phyloP scores from a whole-genome alignment of 2,113 vertebrate species.

The Syngnathus floridae region DNA sequence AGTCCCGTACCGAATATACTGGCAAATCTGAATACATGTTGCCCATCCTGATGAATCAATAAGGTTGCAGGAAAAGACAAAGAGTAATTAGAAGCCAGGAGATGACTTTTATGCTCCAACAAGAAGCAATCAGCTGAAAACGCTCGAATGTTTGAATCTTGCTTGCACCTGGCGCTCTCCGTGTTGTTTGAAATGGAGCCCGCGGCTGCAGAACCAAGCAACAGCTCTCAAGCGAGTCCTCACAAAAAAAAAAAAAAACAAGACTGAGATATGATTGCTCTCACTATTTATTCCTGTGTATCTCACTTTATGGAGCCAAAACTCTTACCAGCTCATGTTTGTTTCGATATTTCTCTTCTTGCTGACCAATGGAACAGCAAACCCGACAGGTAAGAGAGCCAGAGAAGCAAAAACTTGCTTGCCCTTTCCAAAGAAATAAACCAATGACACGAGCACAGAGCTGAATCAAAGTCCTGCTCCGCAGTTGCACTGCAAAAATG shows the following conservation, averaged over 20 bases:
- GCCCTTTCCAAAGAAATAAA: neutral
- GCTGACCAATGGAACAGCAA: conserved; percentile 96
- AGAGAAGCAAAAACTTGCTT: conserved; percentile 8
- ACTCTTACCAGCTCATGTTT: conserved; percentile 70
- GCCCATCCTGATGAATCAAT: neutral
- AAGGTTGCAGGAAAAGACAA: conserved; percentile 21
- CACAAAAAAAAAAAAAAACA: conserved; percentile 7
- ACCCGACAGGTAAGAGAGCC: conserved; percentile 93
- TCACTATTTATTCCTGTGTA: conserved; percentile 25
- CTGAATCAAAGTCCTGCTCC: neutral
- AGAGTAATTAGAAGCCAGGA: conserved; percentile 48
- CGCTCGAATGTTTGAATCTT: conserved; percentile 41
- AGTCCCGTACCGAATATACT: neutral
- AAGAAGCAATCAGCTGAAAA: conserved; percentile 52
- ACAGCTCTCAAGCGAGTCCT: neutral
- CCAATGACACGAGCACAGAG: no score
- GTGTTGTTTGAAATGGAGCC: conserved; percentile 39
- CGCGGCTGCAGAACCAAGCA: conserved; percentile 55
- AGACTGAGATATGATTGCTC: conserved; percentile 35
- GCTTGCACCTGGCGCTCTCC: conserved; percentile 59
- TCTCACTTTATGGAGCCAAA: conserved; percentile 26
- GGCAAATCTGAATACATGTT: neutral
- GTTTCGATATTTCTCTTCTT: conserved; percentile 74
- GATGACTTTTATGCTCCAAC: conserved; percentile 55
- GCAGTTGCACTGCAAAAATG: neutral